A percentile compares a stretch with the other conserved stretches of the same genome.
Evolutionary conservation across 2,113 vertebrate species (phyloP).

Genomic region (Canis aureus): DNA sequence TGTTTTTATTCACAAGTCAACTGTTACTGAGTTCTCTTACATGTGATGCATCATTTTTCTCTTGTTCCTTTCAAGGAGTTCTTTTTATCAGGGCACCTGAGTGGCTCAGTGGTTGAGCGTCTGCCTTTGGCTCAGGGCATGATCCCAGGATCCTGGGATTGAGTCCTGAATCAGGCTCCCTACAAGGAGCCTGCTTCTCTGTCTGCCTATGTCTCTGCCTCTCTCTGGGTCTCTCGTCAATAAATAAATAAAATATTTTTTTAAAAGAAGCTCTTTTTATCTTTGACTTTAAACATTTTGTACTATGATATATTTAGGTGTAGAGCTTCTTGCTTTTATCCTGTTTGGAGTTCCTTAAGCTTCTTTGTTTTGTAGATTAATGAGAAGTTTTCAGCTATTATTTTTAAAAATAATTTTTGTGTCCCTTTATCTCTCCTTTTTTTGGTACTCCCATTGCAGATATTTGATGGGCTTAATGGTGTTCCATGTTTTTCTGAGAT

Average conservation of each 20-base stretch:
- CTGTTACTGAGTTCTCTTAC: not conserved
- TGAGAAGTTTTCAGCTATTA: not conserved
- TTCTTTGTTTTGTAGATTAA: not conserved
- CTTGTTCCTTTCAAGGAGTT: not conserved
- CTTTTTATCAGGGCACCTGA: not conserved
- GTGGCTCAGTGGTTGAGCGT: too few relatives aligned
- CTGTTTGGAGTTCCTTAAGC: not conserved
- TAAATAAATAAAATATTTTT: too few relatives aligned
- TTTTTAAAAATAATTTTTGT: not conserved
- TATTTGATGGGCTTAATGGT: not conserved
- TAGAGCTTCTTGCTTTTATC: not conserved
- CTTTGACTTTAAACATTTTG: not conserved
- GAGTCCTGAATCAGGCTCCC: too few relatives aligned
- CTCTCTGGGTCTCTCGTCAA: too few relatives aligned
- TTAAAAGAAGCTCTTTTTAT: not conserved
- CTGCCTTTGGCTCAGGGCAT: too few relatives aligned
- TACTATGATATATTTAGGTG: not conserved
- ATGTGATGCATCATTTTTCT: not conserved
- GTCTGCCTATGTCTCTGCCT: too few relatives aligned
- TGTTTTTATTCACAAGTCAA: not conserved
- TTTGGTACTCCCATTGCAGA: not conserved
- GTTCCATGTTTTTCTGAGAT: not conserved
- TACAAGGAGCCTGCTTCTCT: too few relatives aligned
- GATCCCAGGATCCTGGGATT: too few relatives aligned
- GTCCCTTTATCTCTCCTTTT: not conserved